Evolutionary conservation across 1,140 invertebrate genomes (phyloP).

Genomic region (Drosophila orena): DNA sequence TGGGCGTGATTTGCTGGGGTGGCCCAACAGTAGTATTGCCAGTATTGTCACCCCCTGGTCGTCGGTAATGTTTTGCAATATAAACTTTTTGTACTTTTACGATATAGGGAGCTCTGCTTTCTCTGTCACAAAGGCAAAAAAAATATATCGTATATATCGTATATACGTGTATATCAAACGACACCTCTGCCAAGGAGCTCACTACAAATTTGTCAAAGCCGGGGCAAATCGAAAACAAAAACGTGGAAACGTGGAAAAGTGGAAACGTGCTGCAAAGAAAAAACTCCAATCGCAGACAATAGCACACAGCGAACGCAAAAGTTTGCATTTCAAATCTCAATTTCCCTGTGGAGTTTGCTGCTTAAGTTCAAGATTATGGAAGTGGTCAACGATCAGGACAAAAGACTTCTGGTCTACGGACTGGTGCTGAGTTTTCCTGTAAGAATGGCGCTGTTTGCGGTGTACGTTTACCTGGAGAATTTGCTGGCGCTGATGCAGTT

Average conservation of each 20-base stretch:
- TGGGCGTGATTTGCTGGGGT: slow-evolving; percentile 72
- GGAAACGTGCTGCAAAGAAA: slow-evolving; percentile 1
- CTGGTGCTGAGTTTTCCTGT: background rate
- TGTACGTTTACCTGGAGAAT: slow-evolving; percentile 20
- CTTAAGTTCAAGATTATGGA: background rate
- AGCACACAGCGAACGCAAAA: slow-evolving; percentile 24
- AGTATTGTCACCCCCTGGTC: slow-evolving; percentile 60
- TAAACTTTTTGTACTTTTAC: slow-evolving; percentile 69
- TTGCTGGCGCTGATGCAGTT: slow-evolving; percentile 5
- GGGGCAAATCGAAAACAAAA: slow-evolving; percentile 33
- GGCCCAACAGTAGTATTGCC: slow-evolving; percentile 3
- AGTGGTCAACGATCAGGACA: slow-evolving; percentile 2
- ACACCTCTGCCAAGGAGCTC: slow-evolving; percentile 53
- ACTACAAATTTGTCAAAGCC: slow-evolving; percentile 64
- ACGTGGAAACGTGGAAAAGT: no score
- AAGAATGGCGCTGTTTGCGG: slow-evolving; percentile 5
- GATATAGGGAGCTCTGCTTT: slow-evolving; percentile 6
- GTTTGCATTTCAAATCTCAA: slow-evolving; percentile 46
- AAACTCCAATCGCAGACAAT: slow-evolving; percentile 16
- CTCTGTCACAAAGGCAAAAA: background rate
- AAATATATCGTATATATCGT: background rate
- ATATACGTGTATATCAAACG: slow-evolving; percentile 4
- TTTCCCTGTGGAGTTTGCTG: slow-evolving; percentile 15
- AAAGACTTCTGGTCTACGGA: background rate
- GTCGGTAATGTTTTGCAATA: slow-evolving; percentile 64